Evolutionary conservation across 2,113 vertebrate genomes (phyloP).

Genomic region (Calyptomena viridis): DNA sequence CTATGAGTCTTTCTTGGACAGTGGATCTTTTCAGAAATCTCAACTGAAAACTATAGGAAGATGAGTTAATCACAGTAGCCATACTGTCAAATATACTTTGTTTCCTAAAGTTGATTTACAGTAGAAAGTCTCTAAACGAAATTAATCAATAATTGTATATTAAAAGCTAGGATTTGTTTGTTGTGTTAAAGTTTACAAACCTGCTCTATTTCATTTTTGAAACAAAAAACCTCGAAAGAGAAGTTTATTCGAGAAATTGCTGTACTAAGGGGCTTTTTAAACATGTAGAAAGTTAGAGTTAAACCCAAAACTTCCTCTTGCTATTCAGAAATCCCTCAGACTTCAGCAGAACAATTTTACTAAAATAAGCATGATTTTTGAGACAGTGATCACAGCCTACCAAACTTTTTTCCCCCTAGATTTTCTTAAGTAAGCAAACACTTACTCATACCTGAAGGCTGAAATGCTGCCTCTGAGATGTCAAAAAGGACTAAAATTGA

Average conservation of each 20-base stretch:
- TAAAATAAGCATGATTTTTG: neutral
- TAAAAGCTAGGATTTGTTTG: slow-evolving; percentile 3
- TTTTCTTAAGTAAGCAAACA: neutral
- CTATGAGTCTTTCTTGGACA: neutral
- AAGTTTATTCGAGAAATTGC: neutral
- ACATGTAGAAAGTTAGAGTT: neutral
- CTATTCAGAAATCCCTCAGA: neutral
- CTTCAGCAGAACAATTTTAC: neutral
- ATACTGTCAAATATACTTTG: neutral
- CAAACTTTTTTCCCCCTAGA: neutral
- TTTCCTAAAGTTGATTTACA: slow-evolving; percentile 49
- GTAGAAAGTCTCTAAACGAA: slow-evolving; percentile 17
- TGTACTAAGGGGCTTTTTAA: neutral
- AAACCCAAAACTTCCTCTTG: neutral
- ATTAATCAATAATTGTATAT: slow-evolving; percentile 42
- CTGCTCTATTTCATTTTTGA: neutral
- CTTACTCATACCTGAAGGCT: neutral
- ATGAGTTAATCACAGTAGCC: slow-evolving; percentile 2
- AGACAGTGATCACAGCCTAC: neutral
- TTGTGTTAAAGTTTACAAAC: slow-evolving; percentile 26
- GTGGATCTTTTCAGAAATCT: slow-evolving; percentile 10
- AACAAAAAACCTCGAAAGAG: neutral
- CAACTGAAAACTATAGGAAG: neutral
- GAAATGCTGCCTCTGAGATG: neutral
- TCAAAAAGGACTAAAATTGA: neutral